Conservation (phyloP, 2,888 invertebrate species). For the Polyploca ridens region DNA sequence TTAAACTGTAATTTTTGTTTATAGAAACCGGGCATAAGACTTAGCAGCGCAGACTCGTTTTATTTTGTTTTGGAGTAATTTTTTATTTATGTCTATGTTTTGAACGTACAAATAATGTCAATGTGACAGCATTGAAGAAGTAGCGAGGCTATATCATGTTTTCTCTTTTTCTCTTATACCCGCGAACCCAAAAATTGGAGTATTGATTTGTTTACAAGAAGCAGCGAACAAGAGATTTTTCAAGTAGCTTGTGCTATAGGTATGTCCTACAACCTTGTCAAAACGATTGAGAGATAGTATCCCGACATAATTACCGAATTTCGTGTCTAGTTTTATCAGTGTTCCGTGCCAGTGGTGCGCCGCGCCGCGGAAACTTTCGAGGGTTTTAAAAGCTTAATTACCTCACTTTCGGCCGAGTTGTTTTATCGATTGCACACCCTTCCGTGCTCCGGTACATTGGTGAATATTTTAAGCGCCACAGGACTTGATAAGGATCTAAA, state of each 20-base stretch:
- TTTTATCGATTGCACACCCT: constrained; percentile 77
- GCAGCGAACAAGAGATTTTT: constrained; percentile 53
- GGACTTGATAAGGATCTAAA: constrained; percentile 64
- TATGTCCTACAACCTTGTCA: constrained; percentile 72
- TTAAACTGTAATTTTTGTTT: too few relatives aligned
- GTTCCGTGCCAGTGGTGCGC: constrained; percentile 68
- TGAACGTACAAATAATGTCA: constrained; percentile 13
- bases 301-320: constrained; percentile 73
- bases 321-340: constrained; percentile 76
- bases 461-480: constrained; percentile 48
- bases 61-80: too few relatives aligned
- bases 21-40: too few relatives aligned
- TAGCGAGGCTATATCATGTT: background rate
- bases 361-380: constrained; percentile 60
- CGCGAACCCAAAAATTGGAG: constrained; percentile 65
- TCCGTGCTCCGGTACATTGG: constrained; percentile 57
- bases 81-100: background rate
- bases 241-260: constrained; percentile 57
- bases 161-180: constrained; percentile 33
- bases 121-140: constrained; percentile 16
- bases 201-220: constrained; percentile 83
- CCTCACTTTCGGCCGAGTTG: constrained; percentile 63
- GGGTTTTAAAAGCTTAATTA: constrained; percentile 70
- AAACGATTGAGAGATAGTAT: constrained; percentile 76
- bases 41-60: too few relatives aligned